Evolutionary conservation across 1,140 invertebrate genomes (phyloP).

Genomic region (Drosophila quadrilineata): DNA sequence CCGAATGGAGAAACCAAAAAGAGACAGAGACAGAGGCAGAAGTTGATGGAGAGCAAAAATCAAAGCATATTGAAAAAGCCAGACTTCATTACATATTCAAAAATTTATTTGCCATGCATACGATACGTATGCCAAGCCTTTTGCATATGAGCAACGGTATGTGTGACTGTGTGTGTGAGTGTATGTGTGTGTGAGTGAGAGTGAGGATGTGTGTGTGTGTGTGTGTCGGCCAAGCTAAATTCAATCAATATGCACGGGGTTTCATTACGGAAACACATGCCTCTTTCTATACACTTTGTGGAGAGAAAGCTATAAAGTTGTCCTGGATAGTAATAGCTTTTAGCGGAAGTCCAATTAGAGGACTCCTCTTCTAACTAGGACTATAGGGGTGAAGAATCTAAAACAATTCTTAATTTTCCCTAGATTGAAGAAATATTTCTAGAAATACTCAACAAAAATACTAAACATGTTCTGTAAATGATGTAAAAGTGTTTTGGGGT

Average conservation of each 20-base stretch:
- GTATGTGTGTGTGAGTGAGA: constrained; percentile 14
- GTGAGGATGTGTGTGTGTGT: constrained; percentile 1
- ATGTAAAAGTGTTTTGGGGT: too few species aligned
- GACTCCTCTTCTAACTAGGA: too few species aligned
- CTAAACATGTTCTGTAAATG: neutral
- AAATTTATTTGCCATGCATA: constrained; percentile 49
- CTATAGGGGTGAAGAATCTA: too few species aligned
- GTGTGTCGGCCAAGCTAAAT: constrained; percentile 41
- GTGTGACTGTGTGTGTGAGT: constrained; percentile 18
- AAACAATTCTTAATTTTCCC: too few species aligned
- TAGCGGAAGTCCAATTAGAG: too few species aligned
- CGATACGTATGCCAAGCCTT: neutral
- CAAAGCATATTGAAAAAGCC: constrained; percentile 56
- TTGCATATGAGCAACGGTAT: constrained; percentile 10
- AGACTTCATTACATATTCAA: constrained; percentile 70
- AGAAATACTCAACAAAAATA: neutral
- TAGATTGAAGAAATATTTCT: too few species aligned
- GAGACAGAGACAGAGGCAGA: neutral
- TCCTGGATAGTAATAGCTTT: too few species aligned
- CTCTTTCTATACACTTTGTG: too few species aligned
- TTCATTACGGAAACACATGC: constrained; percentile 34
- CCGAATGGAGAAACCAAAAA: constrained; percentile 5
- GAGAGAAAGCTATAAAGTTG: too few species aligned
- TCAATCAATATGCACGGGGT: constrained; percentile 61
- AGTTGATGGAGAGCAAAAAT: constrained; percentile 32